Evolutionary conservation across 1,140 invertebrate genomes (phyloP), one percentile per base, ranked within the genome.

Genomic region (Ylistrum balloti): DNA sequence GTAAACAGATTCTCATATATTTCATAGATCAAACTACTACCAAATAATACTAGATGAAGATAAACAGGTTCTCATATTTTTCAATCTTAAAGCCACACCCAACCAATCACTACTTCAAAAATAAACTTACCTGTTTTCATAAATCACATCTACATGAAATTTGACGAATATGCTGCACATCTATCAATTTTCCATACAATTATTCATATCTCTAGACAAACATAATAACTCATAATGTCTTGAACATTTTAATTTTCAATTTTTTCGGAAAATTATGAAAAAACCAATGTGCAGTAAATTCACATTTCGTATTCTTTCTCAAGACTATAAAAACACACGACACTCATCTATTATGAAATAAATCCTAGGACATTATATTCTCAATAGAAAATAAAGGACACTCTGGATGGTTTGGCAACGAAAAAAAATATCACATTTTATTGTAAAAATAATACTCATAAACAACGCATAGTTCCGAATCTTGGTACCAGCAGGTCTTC

Each of bases 51-150:
- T n/a, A n/a, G n/a, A n/a, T n/a, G n/a, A n/a, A 38, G 35, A 38
- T 38, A 38, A 7, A 38, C 13, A 38, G 5, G 35, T 38, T 38
- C 5, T 38, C 35, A 38, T 38, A 38, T 7, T 28, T 74, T 28
- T 28, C 56, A 28, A 74, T 74, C 1, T 74, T n/a, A 22, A 74
- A 74, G 56, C 56, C 45, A 74, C 56, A 17, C 56, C 28, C 56
- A 48, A 48, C 28, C 56, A 28, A 74, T 74, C 56, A 28, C 56
- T n/a, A 74, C 28, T n/a, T 74, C 56, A 74, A 74, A n/a, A 74
- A 74, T 74, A 74, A 74, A 74, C 56, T 74, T 74, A 74, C 56
- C 56, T 74, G 56, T 74, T n/a, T 74, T 74, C 56, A 74, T 17
- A 5, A 28, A n/a, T 74, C 56, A 74, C 13, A n/a, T 74, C 11